Percentiles rank a stretch among this genome's conserved stretches.
Evolutionary conservation across 1,140 invertebrate genomes (phyloP).

Genomic region (Philaenus spumarius): DNA sequence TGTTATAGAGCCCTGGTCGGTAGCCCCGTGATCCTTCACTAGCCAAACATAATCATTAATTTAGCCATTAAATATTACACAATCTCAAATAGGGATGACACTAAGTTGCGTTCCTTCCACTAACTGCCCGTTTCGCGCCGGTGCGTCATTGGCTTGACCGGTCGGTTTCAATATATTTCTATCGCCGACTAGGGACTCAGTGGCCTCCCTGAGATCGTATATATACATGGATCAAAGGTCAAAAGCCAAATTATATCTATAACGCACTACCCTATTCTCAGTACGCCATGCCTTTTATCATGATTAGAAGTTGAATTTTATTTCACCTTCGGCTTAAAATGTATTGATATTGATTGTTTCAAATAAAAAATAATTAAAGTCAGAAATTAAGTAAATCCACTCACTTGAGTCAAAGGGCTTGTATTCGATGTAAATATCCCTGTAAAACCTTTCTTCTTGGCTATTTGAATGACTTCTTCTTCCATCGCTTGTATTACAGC

Average conservation of each 20-base stretch:
- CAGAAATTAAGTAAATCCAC: slow-evolving; percentile 16
- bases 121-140: too few relatives aligned
- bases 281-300: background rate
- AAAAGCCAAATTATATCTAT: background rate
- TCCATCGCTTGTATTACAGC: slow-evolving; percentile 70
- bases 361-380: background rate
- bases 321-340: background rate
- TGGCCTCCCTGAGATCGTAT: background rate
- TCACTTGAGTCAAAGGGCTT: slow-evolving; percentile 72
- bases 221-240: background rate
- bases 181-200: too few relatives aligned
- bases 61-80: too few relatives aligned
- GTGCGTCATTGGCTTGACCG: too few relatives aligned
- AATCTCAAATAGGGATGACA: too few relatives aligned
- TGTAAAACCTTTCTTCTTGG: slow-evolving; percentile 52
- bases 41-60: too few relatives aligned
- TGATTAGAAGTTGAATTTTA: background rate
- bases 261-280: too few relatives aligned
- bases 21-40: too few relatives aligned
- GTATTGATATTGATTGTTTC: background rate
- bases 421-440: slow-evolving; percentile 83
- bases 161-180: too few relatives aligned
- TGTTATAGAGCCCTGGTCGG: too few relatives aligned
- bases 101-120: too few relatives aligned
- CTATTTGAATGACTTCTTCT: slow-evolving; percentile 58